A percentile compares a stretch with the other conserved stretches of the same genome.
Conservation (phyloP, 2,113 vertebrate species). For the Pachyramphus minor region DNA sequence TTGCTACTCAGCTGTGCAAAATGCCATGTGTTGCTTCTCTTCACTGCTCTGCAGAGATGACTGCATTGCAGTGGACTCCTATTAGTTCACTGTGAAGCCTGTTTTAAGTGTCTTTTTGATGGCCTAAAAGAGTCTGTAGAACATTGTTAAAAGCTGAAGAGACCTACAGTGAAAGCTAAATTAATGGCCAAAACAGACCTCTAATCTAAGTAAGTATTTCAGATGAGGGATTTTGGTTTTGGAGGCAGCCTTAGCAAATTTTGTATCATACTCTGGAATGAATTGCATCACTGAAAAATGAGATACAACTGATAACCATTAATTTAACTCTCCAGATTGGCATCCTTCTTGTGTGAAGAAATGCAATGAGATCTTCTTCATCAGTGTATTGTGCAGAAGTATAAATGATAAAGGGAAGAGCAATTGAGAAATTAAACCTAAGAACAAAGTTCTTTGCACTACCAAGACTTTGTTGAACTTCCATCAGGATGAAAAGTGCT, state of each 20-base stretch:
- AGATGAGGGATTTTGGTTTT: neutral
- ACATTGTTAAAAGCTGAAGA: conserved; percentile 36
- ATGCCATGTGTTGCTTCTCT: conserved; percentile 37
- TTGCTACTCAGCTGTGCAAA: conserved; percentile 48
- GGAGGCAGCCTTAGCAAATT: neutral
- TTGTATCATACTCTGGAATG: neutral
- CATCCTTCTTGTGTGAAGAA: neutral
- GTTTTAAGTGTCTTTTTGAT: conserved; percentile 27
- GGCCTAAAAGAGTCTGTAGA: neutral
- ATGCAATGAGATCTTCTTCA: neutral
- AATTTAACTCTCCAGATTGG: neutral
- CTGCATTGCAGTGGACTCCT: conserved; percentile 52
- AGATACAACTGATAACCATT: neutral
- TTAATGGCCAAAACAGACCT: neutral
- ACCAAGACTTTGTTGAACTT: neutral
- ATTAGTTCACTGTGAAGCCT: conserved; percentile 8
- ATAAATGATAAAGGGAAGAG: neutral
- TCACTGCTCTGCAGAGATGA: conserved; percentile 52
- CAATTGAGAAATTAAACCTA: neutral
- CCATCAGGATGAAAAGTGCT: neutral
- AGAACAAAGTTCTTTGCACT: neutral
- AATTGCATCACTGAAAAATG: neutral
- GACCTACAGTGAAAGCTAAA: conserved; percentile 3
- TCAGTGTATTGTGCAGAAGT: neutral
- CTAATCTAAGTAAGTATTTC: neutral